Evolutionary conservation across 1,140 invertebrate species (phyloP).

Genomic region (Dryas iulia): DNA sequence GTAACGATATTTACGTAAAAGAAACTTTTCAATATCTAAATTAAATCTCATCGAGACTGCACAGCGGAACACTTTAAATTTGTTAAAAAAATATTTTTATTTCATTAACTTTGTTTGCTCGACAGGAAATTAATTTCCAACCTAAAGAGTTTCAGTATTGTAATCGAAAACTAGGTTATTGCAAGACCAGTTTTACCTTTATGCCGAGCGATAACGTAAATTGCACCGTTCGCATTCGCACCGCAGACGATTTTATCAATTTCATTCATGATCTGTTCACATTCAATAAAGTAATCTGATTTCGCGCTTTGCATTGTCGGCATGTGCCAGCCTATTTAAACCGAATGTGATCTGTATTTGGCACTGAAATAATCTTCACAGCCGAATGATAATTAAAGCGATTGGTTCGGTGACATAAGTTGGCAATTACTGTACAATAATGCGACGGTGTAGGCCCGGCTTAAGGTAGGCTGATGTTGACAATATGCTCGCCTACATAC

Average conservation of each 20-base stretch:
- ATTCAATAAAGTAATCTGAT: constrained; percentile 66
- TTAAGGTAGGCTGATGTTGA: constrained; percentile 46
- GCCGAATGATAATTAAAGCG: constrained; percentile 68
- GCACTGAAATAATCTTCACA: constrained; percentile 72
- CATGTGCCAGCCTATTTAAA: constrained; percentile 50
- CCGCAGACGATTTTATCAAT: constrained; percentile 63
- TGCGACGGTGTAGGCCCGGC: constrained; percentile 38
- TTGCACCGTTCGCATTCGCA: constrained; percentile 43
- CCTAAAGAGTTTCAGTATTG: constrained; percentile 26
- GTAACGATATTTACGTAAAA: not conserved
- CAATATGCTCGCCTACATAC: constrained; percentile 16
- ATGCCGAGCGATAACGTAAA: constrained; percentile 38
- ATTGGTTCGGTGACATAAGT: constrained; percentile 67
- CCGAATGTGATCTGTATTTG: constrained; percentile 60
- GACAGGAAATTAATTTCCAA: constrained; percentile 31
- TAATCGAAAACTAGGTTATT: constrained; percentile 36
- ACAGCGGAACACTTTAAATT: not conserved
- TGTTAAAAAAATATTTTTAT: not conserved
- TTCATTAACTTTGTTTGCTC: constrained; percentile 1
- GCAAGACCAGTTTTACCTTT: constrained; percentile 27
- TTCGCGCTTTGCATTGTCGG: constrained; percentile 56
- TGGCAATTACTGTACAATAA: constrained; percentile 65
- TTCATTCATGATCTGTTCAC: constrained; percentile 60
- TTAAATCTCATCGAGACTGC: not conserved
- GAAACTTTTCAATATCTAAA: constrained; percentile 1